phyloP scores from a whole-genome alignment of 2,888 invertebrate genomes.

The Hypomecis punctinalis region DNA sequence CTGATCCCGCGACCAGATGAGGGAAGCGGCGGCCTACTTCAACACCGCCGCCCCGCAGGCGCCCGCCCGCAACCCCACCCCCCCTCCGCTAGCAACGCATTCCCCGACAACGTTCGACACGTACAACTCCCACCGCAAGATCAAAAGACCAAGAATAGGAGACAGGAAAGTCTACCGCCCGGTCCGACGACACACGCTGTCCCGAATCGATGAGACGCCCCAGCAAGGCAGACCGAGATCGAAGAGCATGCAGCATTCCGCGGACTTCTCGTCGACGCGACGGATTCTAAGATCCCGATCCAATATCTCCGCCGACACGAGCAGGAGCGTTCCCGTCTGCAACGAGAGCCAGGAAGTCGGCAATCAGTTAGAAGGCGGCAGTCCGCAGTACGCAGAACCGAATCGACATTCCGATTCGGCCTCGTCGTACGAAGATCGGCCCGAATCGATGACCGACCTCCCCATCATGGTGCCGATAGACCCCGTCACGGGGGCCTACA shows the following conservation, averaged over 20 bases:
- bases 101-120: conserved; percentile 65
- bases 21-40: conserved; percentile 79
- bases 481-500: conserved; percentile 68
- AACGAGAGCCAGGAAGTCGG: conserved; percentile 71
- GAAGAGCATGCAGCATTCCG: conserved; percentile 69
- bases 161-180: conserved; percentile 74
- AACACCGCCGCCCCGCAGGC: conserved; percentile 80
- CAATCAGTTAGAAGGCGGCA: conserved; percentile 62
- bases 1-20: conserved; percentile 86
- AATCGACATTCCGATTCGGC: conserved; percentile 58
- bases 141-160: conserved; percentile 63
- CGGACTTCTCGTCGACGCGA: conserved; percentile 73
- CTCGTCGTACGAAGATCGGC: conserved; percentile 63
- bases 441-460: conserved; percentile 73
- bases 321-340: conserved; percentile 77
- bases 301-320: conserved; percentile 77
- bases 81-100: conserved; percentile 44
- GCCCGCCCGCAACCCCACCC: conserved; percentile 73
- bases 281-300: conserved; percentile 72
- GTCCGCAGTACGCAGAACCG: conserved; percentile 78
- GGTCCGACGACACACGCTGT: conserved; percentile 68
- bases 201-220: conserved; percentile 77
- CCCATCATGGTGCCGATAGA: conserved; percentile 75
- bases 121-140: conserved; percentile 77
- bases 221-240: conserved; percentile 57